These are phyloP conservation scores for Drosophila nr. medialis DNA, from an alignment of 2,888 invertebrate species.

Conservation along the genomic window DNA sequence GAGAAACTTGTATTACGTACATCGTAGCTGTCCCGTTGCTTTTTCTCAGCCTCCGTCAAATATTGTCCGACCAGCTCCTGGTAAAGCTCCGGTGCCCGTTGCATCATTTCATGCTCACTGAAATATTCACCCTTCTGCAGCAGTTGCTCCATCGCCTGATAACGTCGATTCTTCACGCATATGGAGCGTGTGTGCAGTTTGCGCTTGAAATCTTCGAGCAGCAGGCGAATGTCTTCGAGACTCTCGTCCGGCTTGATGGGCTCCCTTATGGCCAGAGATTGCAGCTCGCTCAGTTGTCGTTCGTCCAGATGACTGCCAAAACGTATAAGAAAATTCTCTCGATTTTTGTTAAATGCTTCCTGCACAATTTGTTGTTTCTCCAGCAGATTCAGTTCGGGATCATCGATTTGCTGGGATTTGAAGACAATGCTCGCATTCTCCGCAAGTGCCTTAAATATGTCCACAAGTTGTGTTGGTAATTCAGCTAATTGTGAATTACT, in stretches of 20 bases:
- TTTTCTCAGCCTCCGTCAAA: conserved; percentile 91
- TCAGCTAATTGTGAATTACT: conserved; percentile 10
- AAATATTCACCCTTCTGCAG: conserved; percentile 90
- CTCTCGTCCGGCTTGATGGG: conserved; percentile 68
- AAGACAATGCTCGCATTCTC: conserved; percentile 86
- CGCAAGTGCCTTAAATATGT: conserved; percentile 78
- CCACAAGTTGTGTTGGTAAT: conserved; percentile 61
- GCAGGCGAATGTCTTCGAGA: conserved; percentile 87
- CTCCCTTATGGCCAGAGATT: conserved; percentile 79
- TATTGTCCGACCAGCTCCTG: conserved; percentile 95
- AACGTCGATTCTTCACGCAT: conserved; percentile 91
- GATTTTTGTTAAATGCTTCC: conserved; percentile 88
- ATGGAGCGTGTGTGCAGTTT: conserved; percentile 86
- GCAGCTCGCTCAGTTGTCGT: conserved; percentile 90
- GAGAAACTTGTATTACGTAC: conserved; percentile 87
- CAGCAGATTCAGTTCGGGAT: conserved; percentile 88
- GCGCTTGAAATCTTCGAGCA: conserved; percentile 87
- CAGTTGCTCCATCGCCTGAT: conserved; percentile 91
- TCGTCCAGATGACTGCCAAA: conserved; percentile 90
- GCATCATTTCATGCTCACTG: conserved; percentile 96
- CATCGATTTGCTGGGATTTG: conserved; percentile 92
- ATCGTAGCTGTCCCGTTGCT: conserved; percentile 87
- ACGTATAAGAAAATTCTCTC: conserved; percentile 89
- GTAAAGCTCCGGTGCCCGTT: conserved; percentile 94
- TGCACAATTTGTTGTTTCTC: conserved; percentile 90